Base-by-base conservation (phyloP, 2,888 invertebrate genomes). In the Blastobasis adustella region DNA sequence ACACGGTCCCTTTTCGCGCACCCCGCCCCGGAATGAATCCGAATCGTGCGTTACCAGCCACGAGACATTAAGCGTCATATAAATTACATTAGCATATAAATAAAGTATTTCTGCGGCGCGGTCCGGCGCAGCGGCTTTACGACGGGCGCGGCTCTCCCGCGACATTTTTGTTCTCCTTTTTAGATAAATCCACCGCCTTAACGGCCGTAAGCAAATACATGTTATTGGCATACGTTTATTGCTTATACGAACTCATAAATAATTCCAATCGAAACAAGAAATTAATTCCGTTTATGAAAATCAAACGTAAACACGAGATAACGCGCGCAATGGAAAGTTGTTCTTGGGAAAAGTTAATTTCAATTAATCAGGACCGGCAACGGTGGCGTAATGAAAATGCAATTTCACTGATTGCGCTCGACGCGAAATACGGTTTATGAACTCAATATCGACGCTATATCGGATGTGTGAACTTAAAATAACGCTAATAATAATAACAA, bases 81-180 rank as follows among this genome's bases (percentile, higher is more conserved):
- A 88, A 88, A 87, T 88, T 86, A 88, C 88, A 87, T 88, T 88
- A 86, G 83, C 88, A 87, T 88, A 87, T 88, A 88, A 87, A 88
- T 88, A 87, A 88, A 88, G 86, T 85, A 88, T 87, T 85, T 87
- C 84, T 84, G 87, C 85, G 82, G 84, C 74, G 72, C 63, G 62
- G 76, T 63, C 62, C 76, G 77, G 78, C 76, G 76, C 77, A 76
- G 76, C 67, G 78, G 82, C 79, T 85, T 88, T 87, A 86, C 82
- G 86, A 86, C 76, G 76, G 67, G 66, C 66, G 67, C 42, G 42
- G 40, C 40, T 82, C 79, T 75, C 78, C 69, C 67, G 78, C 76
- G 79, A 79, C 81, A 80, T 81, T 85, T 81, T 86, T 81, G 81
- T 85, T 85, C 82, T 80, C 80, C 79, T 78, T 81, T 87, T 88